Evolutionary conservation across 2,797 vertebrate genomes (phyloP).

Genomic region (Peromyscus attwateri): DNA sequence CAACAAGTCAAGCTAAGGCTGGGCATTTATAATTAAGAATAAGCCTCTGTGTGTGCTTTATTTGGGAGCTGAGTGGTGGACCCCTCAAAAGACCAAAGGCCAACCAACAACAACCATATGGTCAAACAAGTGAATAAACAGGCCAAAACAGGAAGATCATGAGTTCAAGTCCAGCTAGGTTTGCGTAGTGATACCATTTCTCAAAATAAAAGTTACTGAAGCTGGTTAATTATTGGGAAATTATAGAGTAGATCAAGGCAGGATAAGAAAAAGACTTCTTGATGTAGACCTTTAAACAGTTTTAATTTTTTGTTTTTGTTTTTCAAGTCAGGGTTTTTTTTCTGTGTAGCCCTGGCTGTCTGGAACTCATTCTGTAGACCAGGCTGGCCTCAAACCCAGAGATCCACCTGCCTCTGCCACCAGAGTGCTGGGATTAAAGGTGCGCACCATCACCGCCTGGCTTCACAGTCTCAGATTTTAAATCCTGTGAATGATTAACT

Average conservation of each 20-base stretch:
- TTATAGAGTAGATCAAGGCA: conserved; percentile 5
- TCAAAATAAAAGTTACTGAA: conserved; percentile 1
- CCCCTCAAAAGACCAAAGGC: too few species aligned
- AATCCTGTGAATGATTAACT: neutral
- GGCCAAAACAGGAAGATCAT: neutral
- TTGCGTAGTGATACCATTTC: neutral
- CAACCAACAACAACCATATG: too few species aligned
- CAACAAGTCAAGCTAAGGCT: too few species aligned
- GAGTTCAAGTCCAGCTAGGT: neutral
- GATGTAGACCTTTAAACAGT: neutral
- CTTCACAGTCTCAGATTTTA: conserved; percentile 29
- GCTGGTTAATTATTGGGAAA: neutral
- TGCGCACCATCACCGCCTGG: neutral
- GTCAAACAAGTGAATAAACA: neutral
- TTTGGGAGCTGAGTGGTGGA: too few species aligned
- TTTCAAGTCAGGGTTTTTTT: neutral
- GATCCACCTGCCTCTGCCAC: neutral
- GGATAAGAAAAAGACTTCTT: neutral
- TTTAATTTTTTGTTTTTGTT: neutral
- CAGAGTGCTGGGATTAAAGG: neutral
- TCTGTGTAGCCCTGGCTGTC: neutral
- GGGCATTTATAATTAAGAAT: too few species aligned
- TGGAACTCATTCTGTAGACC: neutral
- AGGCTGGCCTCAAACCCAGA: neutral
- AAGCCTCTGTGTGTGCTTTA: too few species aligned